Conservation (phyloP, 2,797 vertebrate genomes). For the Falco naumanni region DNA sequence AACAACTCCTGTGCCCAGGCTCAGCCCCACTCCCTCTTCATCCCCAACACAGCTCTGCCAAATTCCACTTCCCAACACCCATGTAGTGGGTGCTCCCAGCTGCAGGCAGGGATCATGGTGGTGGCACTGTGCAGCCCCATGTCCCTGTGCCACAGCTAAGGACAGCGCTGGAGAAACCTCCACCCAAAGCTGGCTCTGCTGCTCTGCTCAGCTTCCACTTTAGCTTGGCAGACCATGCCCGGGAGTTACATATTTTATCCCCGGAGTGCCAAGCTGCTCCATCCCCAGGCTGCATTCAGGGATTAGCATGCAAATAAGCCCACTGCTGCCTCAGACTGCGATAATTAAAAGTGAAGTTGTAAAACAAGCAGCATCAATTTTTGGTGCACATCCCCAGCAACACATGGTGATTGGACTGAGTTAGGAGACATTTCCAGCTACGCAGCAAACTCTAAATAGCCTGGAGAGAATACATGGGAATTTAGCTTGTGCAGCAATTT, state of each 20-base stretch:
- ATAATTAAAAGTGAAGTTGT: constrained; percentile 68
- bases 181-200: background rate
- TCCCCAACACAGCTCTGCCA: background rate
- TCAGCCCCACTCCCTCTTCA: background rate
- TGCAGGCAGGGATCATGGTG: fast-evolving
- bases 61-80: background rate
- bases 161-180: background rate
- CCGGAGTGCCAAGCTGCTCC: constrained; percentile 13
- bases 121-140: background rate
- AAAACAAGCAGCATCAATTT: constrained; percentile 64
- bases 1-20: background rate
- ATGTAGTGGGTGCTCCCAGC: background rate
- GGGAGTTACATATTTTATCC: background rate
- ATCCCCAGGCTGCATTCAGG: constrained; percentile 8
- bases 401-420: constrained; percentile 55
- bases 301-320: constrained; percentile 58
- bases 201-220: background rate
- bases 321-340: constrained; percentile 41
- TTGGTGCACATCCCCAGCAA: constrained; percentile 51
- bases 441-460: constrained; percentile 59
- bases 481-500: constrained; percentile 70
- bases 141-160: background rate
- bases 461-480: constrained; percentile 63
- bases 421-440: constrained; percentile 49
- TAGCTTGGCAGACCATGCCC: background rate